phyloP scores from a whole-genome alignment of 35 echinoderm and acorn worm genomes.

The Hemicentrotus pulcherrimus region DNA sequence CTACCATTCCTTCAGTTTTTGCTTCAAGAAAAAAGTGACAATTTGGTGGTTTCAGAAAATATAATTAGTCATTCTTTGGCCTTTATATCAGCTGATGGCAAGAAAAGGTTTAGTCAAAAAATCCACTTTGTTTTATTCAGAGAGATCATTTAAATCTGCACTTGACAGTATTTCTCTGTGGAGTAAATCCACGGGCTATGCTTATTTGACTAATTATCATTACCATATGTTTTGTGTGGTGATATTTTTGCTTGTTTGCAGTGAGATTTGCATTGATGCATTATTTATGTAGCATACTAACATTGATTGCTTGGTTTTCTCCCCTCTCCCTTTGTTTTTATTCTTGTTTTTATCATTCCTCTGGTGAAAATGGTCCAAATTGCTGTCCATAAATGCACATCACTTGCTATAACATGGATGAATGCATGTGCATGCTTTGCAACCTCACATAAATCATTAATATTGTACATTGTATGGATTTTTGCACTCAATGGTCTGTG shows the following conservation, averaged over 20 bases:
- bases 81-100: too few relatives aligned
- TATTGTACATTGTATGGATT: background rate
- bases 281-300: constrained; percentile 8
- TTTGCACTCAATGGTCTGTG: background rate
- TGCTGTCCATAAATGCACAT: too few relatives aligned
- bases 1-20: too few relatives aligned
- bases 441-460: too few relatives aligned
- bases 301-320: constrained; percentile 20
- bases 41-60: too few relatives aligned
- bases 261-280: background rate
- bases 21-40: too few relatives aligned
- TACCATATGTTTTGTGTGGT: background rate
- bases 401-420: background rate
- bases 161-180: too few relatives aligned
- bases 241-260: constrained; percentile 19
- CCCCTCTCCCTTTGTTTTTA: background rate
- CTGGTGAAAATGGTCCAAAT: background rate
- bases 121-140: too few relatives aligned
- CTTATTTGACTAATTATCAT: background rate
- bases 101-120: too few relatives aligned
- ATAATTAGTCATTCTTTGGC: too few relatives aligned
- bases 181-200: background rate
- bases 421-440: background rate
- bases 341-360: background rate
- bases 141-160: too few relatives aligned